Percentiles rank a stretch among this genome's conserved stretches.
Evolutionary conservation across 2,113 vertebrate genomes (phyloP).

Genomic region (Motacilla tschutschensis): DNA sequence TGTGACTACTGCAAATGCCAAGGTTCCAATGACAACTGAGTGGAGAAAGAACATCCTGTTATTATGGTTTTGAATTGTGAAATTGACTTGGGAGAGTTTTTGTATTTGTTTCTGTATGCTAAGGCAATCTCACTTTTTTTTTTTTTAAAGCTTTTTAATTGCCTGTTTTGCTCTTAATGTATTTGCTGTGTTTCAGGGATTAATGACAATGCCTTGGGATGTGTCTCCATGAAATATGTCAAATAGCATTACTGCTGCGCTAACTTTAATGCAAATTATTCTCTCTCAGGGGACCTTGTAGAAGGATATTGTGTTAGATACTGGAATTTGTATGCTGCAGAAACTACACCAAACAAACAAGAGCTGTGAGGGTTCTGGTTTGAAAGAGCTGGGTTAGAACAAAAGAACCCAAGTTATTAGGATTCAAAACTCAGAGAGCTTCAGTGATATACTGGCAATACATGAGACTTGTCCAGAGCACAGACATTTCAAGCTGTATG

Average conservation of each 20-base stretch:
- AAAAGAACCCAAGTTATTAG: background rate
- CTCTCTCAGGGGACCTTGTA: background rate
- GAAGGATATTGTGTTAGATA: constrained; percentile 7
- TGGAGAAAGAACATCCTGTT: constrained; percentile 1
- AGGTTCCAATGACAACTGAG: constrained; percentile 28
- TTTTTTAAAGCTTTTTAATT: constrained; percentile 18
- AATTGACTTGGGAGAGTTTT: background rate
- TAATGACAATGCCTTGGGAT: constrained; percentile 21
- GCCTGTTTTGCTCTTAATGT: constrained; percentile 19
- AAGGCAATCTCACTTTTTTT: background rate
- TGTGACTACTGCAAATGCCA: constrained; percentile 11
- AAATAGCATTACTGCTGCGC: background rate
- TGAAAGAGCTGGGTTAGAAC: background rate
- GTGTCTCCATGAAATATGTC: constrained; percentile 7
- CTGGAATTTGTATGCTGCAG: background rate
- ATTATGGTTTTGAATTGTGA: constrained; percentile 26
- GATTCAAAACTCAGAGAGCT: background rate
- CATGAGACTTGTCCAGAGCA: background rate
- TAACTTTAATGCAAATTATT: constrained; percentile 16
- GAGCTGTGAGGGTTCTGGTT: background rate
- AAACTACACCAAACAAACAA: background rate
- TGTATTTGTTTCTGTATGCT: constrained; percentile 26
- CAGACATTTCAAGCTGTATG: background rate
- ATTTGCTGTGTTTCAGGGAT: constrained; percentile 5
- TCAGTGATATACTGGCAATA: background rate